phyloP scores from a whole-genome alignment of 2,113 vertebrate species.

The Hippocampus barbouri region DNA sequence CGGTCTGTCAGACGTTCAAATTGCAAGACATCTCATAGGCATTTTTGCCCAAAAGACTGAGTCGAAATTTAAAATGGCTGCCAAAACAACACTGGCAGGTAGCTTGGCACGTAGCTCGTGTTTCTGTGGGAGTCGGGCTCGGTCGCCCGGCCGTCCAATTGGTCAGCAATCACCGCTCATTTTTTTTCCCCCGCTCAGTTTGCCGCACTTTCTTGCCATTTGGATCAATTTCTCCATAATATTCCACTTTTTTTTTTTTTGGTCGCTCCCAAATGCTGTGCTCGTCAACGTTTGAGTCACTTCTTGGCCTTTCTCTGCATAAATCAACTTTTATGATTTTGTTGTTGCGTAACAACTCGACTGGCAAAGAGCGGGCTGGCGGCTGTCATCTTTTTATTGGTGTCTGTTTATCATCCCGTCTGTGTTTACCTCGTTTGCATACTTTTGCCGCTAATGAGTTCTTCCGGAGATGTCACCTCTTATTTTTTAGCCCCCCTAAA shows the following conservation, averaged over 20 bases:
- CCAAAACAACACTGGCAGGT: no score
- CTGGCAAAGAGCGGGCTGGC: neutral
- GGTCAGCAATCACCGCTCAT: neutral
- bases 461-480: neutral
- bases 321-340: neutral
- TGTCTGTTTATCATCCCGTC: neutral
- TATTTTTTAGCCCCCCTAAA: neutral
- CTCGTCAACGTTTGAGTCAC: neutral
- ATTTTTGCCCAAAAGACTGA: no score
- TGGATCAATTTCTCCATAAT: neutral
- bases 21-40: no score
- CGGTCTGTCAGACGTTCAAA: no score
- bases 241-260: neutral
- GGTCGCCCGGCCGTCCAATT: no score
- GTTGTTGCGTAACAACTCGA: neutral
- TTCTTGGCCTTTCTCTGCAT: neutral
- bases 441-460: neutral
- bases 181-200: neutral
- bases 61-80: no score
- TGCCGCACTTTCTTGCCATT: neutral
- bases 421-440: slow-evolving; percentile 2
- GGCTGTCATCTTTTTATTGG: neutral
- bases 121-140: no score
- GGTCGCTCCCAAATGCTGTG: neutral
- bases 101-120: no score